These are phyloP conservation scores for Drosophila paulistorum DNA, from an alignment of 1,140 invertebrate genomes.

Conservation along the genomic window DNA sequence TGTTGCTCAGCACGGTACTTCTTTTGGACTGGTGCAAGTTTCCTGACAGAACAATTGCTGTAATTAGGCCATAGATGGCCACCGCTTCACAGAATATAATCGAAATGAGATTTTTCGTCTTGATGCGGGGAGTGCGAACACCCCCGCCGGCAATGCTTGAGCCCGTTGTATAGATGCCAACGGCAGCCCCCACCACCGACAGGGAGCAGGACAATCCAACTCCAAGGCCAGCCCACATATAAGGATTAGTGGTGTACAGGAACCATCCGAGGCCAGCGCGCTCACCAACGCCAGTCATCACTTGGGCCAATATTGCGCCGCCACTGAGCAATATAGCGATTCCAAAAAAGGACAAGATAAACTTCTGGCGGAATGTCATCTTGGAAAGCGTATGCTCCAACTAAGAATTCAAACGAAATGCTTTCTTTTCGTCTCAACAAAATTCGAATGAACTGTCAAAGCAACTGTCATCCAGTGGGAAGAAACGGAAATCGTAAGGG, in stretches of 20 bases:
- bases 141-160: constrained; percentile 98
- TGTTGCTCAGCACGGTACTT: constrained; percentile 40
- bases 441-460: too few relatives aligned
- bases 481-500: too few relatives aligned
- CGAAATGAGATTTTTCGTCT: constrained; percentile 99
- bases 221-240: constrained; percentile 96
- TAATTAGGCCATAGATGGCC: constrained; percentile 98
- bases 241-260: constrained; percentile 91
- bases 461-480: too few relatives aligned
- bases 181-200: constrained; percentile 98
- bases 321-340: constrained; percentile 83
- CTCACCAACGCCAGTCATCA: constrained; percentile 93
- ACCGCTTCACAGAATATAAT: constrained; percentile 99
- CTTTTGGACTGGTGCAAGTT: constrained; percentile 86
- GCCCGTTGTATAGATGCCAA: constrained; percentile 98
- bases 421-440: neutral
- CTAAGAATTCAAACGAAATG: neutral
- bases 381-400: neutral
- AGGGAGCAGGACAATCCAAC: constrained; percentile 96
- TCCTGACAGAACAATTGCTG: constrained; percentile 97
- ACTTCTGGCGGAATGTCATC: constrained; percentile 34
- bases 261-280: constrained; percentile 95
- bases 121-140: constrained; percentile 98
- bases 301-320: constrained; percentile 88
- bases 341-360: constrained; percentile 60